Conservation (phyloP, 2,888 invertebrate genomes). For the Lithophane socia region DNA sequence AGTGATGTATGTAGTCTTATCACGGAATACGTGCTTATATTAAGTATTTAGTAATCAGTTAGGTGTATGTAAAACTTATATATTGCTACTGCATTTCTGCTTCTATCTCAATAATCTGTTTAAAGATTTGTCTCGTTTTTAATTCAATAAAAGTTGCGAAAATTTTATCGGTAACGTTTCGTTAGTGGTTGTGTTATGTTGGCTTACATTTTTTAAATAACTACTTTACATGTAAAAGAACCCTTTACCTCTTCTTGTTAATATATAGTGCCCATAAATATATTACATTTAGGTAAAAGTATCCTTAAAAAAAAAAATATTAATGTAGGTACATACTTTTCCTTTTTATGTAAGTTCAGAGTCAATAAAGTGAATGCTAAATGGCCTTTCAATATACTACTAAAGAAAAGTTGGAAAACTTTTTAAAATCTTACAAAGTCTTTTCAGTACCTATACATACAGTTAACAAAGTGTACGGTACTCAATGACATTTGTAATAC, state of each 20-base stretch:
- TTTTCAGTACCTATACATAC: conserved; percentile 21
- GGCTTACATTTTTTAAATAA: no score
- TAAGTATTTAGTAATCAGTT: conserved; percentile 3
- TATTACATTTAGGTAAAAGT: not conserved
- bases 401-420: conserved; percentile 24
- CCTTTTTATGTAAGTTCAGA: not conserved
- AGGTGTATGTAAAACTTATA: conserved; percentile 7
- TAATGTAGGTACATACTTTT: not conserved
- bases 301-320: not conserved
- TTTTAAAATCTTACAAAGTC: conserved; percentile 31
- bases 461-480: conserved; percentile 26
- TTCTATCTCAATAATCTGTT: not conserved
- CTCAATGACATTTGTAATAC: conserved; percentile 21
- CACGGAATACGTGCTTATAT: conserved; percentile 4
- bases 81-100: not conserved
- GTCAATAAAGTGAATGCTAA: conserved; percentile 6
- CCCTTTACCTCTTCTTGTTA: not conserved
- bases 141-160: not conserved
- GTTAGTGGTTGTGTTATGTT: not conserved
- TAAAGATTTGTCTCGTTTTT: not conserved
- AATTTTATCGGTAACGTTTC: not conserved
- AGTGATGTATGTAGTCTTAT: conserved; percentile 23
- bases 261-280: not conserved
- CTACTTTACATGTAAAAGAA: not conserved
- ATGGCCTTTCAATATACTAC: conserved; percentile 7